Percentiles rank a stretch among this genome's conserved stretches.
These are phyloP conservation scores for Enteromius anoplus DNA, from an alignment of 2,797 vertebrate species.

Conservation along the genomic window DNA sequence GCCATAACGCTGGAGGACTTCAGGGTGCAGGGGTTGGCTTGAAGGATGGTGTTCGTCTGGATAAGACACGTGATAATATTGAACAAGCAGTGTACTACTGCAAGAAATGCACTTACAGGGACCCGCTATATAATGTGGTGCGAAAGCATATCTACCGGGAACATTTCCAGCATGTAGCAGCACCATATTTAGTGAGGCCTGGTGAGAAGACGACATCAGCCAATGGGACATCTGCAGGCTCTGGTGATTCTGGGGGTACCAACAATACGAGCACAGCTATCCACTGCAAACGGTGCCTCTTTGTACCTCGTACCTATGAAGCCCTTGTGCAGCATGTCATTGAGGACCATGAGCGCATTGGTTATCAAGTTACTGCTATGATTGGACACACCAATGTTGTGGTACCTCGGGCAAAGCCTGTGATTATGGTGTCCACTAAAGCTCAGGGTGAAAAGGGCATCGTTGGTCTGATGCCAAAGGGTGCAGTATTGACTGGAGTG, in stretches of 20 bases:
- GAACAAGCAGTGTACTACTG: slow-evolving; percentile 99
- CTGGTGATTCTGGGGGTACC: slow-evolving; percentile 74
- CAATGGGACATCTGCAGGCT: slow-evolving; percentile 69
- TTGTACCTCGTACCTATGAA: slow-evolving; percentile 96
- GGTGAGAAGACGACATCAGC: slow-evolving; percentile 83
- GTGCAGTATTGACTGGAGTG: slow-evolving; percentile 82
- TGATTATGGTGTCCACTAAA: slow-evolving; percentile 91
- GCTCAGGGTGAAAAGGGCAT: slow-evolving; percentile 89
- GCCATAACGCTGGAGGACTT: slow-evolving; percentile 71
- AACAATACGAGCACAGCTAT: slow-evolving; percentile 84
- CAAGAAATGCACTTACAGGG: slow-evolving; percentile 99
- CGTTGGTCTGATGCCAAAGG: slow-evolving; percentile 90
- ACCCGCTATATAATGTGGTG: slow-evolving; percentile 97
- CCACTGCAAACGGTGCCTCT: slow-evolving; percentile 98
- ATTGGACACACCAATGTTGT: slow-evolving; percentile 98
- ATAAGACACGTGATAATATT: slow-evolving; percentile 88
- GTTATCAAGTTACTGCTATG: slow-evolving; percentile 99
- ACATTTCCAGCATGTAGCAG: slow-evolving; percentile 98
- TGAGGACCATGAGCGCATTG: slow-evolving; percentile 96
- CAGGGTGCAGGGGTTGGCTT: slow-evolving; percentile 77
- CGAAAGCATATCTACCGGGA: slow-evolving; percentile 99
- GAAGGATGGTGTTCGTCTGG: slow-evolving; percentile 88
- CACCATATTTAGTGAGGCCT: slow-evolving; percentile 93
- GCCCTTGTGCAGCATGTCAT: slow-evolving; percentile 98
- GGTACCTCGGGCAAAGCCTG: slow-evolving; percentile 91